Conservation (phyloP, 2,888 invertebrate species). For the Bhutanitis thaidina region DNA sequence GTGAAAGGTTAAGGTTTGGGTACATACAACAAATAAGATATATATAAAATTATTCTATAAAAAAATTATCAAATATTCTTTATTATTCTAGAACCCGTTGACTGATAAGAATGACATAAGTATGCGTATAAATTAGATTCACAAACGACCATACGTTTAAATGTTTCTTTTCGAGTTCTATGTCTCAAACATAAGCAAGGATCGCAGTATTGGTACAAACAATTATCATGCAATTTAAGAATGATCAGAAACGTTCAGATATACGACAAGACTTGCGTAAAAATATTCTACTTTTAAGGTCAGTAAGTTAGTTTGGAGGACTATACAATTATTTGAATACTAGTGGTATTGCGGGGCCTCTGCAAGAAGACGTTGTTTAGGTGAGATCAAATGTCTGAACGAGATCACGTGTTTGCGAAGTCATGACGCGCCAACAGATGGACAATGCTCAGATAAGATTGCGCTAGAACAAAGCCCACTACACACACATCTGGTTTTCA, state of each 20-base stretch:
- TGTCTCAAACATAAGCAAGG: no score
- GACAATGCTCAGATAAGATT: constrained; percentile 59
- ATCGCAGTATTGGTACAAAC: constrained; percentile 26
- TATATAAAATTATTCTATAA: no score
- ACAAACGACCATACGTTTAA: no score
- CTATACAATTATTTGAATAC: background rate
- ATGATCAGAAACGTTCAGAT: constrained; percentile 30
- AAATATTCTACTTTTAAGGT: constrained; percentile 31
- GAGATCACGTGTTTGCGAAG: constrained; percentile 34
- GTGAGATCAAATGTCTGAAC: constrained; percentile 20
- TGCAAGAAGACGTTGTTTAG: background rate
- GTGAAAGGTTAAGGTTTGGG: no score
- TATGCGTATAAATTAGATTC: no score
- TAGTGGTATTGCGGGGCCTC: constrained; percentile 1
- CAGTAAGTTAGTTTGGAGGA: constrained; percentile 21
- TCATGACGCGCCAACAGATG: constrained; percentile 46
- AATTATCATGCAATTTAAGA: constrained; percentile 42
- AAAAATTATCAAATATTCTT: no score
- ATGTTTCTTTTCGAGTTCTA: no score
- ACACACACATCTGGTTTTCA: constrained; percentile 39
- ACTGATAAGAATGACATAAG: no score
- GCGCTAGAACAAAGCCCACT: constrained; percentile 52
- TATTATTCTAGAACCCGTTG: no score
- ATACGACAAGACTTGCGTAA: constrained; percentile 23
- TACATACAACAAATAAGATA: no score